A percentile compares a stretch with the other conserved stretches of the same genome.
Evolutionary conservation across 2,888 invertebrate species (phyloP).

Genomic region (Synanthedon tipuliformis): DNA sequence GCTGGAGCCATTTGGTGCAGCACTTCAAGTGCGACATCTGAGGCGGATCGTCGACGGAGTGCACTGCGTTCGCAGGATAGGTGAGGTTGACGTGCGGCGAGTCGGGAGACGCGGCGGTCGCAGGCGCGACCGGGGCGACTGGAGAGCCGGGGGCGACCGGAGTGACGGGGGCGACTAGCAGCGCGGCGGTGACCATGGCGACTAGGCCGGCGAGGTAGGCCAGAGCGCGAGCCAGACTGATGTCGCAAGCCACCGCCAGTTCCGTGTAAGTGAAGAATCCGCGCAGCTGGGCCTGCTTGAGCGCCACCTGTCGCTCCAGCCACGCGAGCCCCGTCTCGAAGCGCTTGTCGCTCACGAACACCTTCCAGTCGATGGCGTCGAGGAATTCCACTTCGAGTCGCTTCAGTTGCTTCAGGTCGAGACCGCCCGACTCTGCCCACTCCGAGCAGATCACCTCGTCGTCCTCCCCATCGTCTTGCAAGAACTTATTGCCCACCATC

Average conservation of each 20-base stretch:
- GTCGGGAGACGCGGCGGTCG: conserved; percentile 10
- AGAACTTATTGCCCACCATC: conserved; percentile 97
- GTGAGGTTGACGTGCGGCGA: conserved; percentile 1
- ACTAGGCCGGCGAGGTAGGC: conserved; percentile 45
- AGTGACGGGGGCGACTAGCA: conserved; percentile 70
- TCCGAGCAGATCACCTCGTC: conserved; percentile 92
- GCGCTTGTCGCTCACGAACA: conserved; percentile 80
- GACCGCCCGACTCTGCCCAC: conserved; percentile 89
- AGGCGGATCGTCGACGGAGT: conserved; percentile 7
- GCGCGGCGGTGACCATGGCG: conserved; percentile 61
- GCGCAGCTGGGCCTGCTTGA: conserved; percentile 76
- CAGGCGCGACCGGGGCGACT: conserved; percentile 23
- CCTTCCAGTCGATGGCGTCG: conserved; percentile 89
- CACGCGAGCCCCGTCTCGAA: conserved; percentile 79
- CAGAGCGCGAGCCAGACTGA: conserved; percentile 38
- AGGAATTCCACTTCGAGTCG: conserved; percentile 89
- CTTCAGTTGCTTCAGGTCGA: conserved; percentile 82
- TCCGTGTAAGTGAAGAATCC: conserved; percentile 90
- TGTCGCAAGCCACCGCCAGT: conserved; percentile 68
- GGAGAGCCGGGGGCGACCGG: conserved; percentile 20
- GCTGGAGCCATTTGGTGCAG: conserved; percentile 37
- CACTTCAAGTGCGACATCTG: conserved; percentile 22
- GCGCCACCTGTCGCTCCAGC: conserved; percentile 80
- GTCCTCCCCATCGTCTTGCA: conserved; percentile 92
- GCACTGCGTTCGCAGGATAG: conserved; percentile 3